Percentiles rank a stretch among this genome's conserved stretches.
Evolutionary conservation across 2,888 invertebrate species (phyloP).

Genomic region (Andrena chrysosceles): DNA sequence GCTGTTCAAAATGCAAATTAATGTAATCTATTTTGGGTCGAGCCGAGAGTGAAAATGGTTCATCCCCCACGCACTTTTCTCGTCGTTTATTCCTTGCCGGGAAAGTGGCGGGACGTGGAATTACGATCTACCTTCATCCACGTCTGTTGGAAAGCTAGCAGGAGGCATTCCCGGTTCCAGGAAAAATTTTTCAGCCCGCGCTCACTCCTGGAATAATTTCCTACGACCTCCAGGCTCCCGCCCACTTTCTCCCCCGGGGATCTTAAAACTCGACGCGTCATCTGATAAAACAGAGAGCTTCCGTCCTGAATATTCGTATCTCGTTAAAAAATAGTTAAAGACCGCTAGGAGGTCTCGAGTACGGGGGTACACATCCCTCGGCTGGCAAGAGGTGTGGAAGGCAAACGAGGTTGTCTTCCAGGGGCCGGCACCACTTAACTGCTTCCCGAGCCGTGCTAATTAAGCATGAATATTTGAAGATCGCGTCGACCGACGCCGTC

Average conservation of each 20-base stretch:
- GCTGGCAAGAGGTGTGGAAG: slow-evolving; percentile 8
- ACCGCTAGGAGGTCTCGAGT: not conserved
- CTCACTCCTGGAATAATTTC: not conserved
- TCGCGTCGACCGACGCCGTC: not conserved
- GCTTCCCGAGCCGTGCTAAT: slow-evolving; percentile 33
- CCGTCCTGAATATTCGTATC: not conserved
- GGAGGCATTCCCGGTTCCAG: not conserved
- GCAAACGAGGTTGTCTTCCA: slow-evolving; percentile 22
- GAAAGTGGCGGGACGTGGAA: not conserved
- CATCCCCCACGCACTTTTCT: slow-evolving; percentile 51
- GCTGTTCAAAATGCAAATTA: slow-evolving; percentile 79
- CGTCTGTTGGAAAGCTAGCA: not conserved
- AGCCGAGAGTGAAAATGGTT: slow-evolving; percentile 54
- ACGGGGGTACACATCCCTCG: not conserved
- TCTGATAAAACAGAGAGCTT: slow-evolving; percentile 15
- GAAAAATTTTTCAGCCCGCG: not conserved
- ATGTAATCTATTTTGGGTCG: slow-evolving; percentile 75
- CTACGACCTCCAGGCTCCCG: not conserved
- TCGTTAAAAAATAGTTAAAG: slow-evolving; percentile 27
- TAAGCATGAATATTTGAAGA: slow-evolving; percentile 54
- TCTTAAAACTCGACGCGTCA: slow-evolving; percentile 1
- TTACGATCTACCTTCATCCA: not conserved
- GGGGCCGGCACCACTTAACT: slow-evolving; percentile 27
- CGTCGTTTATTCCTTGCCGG: slow-evolving; percentile 22
- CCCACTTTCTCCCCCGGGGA: not conserved